Evolutionary conservation across 2,888 invertebrate species (phyloP).

Genomic region (Scrobipalpa costella): DNA sequence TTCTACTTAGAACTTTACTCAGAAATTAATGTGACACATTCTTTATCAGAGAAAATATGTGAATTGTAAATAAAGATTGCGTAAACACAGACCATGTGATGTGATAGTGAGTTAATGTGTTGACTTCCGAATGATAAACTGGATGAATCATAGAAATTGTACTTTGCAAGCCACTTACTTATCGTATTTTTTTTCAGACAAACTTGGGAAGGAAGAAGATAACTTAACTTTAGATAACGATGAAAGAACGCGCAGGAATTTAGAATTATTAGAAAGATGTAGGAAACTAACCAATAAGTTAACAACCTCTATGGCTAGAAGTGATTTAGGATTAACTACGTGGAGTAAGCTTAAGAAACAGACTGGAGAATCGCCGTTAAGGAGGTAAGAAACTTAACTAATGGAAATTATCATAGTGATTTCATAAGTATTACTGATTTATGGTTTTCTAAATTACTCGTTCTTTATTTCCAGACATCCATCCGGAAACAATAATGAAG

Average conservation of each 20-base stretch:
- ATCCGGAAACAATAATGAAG: constrained; percentile 88
- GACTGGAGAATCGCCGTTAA: constrained; percentile 83
- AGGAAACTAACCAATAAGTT: constrained; percentile 78
- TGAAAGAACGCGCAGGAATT: constrained; percentile 81
- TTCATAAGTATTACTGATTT: background rate
- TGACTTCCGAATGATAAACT: constrained; percentile 38
- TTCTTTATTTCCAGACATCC: constrained; percentile 81
- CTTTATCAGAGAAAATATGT: constrained; percentile 20
- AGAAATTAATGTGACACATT: background rate
- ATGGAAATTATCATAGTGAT: constrained; percentile 5
- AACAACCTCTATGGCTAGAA: constrained; percentile 92
- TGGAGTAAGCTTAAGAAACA: constrained; percentile 93
- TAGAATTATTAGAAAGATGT: constrained; percentile 79
- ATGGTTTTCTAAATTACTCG: background rate
- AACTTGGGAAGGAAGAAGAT: constrained; percentile 68
- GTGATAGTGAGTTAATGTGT: constrained; percentile 43
- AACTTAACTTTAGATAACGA: constrained; percentile 71
- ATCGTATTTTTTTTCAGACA: constrained; percentile 64
- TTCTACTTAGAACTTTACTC: background rate
- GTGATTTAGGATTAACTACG: constrained; percentile 93
- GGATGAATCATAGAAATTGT: constrained; percentile 48
- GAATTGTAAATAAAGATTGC: constrained; percentile 25
- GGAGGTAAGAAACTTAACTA: constrained; percentile 72
- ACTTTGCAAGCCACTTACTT: constrained; percentile 41
- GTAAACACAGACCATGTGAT: constrained; percentile 27